Conservation (phyloP, 2,888 invertebrate species). For the Desoria tigrina region DNA sequence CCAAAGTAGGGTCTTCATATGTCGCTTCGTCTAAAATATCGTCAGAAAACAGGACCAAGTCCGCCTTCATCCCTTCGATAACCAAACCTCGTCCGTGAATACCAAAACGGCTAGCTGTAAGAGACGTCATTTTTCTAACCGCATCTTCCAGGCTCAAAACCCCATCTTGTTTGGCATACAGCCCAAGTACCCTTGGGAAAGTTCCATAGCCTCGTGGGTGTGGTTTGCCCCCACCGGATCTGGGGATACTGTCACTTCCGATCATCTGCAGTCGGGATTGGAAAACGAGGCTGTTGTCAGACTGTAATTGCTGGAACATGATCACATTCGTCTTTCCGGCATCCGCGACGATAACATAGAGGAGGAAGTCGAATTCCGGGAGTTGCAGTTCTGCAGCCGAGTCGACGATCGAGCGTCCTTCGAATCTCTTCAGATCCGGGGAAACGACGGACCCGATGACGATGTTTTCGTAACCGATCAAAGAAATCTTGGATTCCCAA, state of each 20-base stretch:
- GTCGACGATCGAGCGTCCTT: conserved; percentile 36
- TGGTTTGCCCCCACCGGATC: conserved; percentile 45
- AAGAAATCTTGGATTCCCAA: conserved; percentile 49
- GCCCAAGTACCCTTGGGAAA: conserved; percentile 47
- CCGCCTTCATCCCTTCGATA: conserved; percentile 39
- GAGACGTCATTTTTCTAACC: conserved; percentile 43
- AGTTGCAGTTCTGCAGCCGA: conserved; percentile 27
- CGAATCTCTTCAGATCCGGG: conserved; percentile 31
- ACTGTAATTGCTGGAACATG: conserved; percentile 46
- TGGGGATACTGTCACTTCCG: conserved; percentile 51
- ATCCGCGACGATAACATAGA: conserved; percentile 38
- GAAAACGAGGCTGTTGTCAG: conserved; percentile 44
- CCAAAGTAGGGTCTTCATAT: conserved; percentile 44
- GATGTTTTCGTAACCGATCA: conserved; percentile 51
- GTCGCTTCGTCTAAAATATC: conserved; percentile 42
- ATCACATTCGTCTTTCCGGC: conserved; percentile 48
- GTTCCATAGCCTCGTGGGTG: conserved; percentile 49
- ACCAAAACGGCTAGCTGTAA: conserved; percentile 44
- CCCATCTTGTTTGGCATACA: conserved; percentile 35
- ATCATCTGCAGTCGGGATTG: conserved; percentile 44
- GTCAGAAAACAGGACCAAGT: conserved; percentile 44
- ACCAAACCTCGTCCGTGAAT: conserved; percentile 42
- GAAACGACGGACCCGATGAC: conserved; percentile 44
- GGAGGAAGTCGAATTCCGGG: conserved; percentile 43
- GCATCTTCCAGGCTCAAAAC: conserved; percentile 48